Percentiles rank a stretch among this genome's conserved stretches.
phyloP scores from a whole-genome alignment of 2,888 invertebrate genomes.

The Drosophila kambysellisi region DNA sequence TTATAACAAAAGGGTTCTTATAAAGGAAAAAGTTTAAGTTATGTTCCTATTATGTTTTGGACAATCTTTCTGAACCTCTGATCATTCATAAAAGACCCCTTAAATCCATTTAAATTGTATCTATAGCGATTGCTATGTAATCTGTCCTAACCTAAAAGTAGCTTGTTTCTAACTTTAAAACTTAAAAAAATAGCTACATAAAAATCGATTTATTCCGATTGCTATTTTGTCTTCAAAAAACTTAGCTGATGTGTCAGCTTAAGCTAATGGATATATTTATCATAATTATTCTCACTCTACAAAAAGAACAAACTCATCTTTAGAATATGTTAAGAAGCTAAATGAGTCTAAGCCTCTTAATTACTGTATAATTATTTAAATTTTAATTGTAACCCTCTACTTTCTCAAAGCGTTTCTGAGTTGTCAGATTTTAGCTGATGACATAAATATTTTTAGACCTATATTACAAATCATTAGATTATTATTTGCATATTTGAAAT shows the following conservation, averaged over 20 bases:
- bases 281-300: background rate
- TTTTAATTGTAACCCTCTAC: background rate
- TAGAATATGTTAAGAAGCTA: background rate
- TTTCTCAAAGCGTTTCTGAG: background rate
- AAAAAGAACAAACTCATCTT: background rate
- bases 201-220: background rate
- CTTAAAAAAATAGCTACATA: background rate
- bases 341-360: background rate
- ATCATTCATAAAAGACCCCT: background rate
- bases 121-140: background rate
- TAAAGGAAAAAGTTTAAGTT: background rate
- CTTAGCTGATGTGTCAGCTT: background rate
- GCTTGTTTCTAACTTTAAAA: background rate
- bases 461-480: background rate
- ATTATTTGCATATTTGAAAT: background rate
- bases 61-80: background rate
- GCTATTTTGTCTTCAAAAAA: background rate
- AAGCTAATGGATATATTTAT: background rate
- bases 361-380: background rate
- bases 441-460: background rate
- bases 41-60: background rate
- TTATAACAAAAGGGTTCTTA: background rate
- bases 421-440: background rate
- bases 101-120: background rate
- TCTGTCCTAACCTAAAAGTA: background rate